phyloP scores from a whole-genome alignment of 2,113 vertebrate species.

The Smithornis capensis region DNA sequence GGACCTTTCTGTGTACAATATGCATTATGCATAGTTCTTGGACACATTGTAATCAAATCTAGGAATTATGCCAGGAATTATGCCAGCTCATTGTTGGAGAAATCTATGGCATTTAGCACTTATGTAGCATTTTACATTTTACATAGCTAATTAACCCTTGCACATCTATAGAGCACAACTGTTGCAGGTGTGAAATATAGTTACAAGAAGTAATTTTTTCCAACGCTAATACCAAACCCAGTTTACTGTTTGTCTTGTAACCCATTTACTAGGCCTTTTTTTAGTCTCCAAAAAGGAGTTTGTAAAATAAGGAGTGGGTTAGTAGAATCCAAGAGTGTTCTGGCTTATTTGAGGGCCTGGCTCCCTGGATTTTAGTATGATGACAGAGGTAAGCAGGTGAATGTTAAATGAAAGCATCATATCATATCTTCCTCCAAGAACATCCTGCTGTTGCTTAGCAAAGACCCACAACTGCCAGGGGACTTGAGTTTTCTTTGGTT shows the following conservation, averaged over 20 bases:
- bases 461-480: not conserved
- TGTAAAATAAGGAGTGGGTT: not conserved
- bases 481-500: not conserved
- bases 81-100: not conserved
- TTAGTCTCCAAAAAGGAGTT: not conserved
- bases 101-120: not conserved
- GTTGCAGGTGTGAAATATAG: not conserved
- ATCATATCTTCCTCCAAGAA: not conserved
- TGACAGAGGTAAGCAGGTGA: not conserved
- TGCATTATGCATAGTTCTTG: not conserved
- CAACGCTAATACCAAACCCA: not conserved
- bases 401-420: not conserved
- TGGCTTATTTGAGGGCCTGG: not conserved
- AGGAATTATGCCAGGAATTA: conserved; percentile 23
- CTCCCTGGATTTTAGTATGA: not conserved
- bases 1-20: not conserved
- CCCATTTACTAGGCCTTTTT: not conserved
- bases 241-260: not conserved
- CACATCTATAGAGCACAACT: not conserved
- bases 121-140: not conserved
- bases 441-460: not conserved
- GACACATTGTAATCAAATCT: conserved; percentile 9
- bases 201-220: not conserved
- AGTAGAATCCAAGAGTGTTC: not conserved
- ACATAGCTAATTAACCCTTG: not conserved